A percentile compares a stretch with the other conserved stretches of the same genome.
Conservation (phyloP, 1,140 invertebrate genomes). For the Globodera ellingtonae region DNA sequence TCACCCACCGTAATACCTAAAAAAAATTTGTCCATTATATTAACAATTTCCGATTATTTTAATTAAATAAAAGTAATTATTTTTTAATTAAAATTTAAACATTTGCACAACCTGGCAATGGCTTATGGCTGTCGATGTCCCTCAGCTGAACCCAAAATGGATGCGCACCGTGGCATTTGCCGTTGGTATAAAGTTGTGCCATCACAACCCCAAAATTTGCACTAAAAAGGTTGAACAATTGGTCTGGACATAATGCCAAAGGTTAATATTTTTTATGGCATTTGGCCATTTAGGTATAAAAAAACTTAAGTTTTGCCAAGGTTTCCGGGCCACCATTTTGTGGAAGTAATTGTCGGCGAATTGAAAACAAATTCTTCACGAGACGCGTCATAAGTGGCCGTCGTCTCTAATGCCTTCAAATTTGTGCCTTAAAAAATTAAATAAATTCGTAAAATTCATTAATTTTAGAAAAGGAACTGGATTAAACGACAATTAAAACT, state of each 20-base stretch:
- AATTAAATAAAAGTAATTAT: conserved; percentile 12
- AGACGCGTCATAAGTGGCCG: conserved; percentile 81
- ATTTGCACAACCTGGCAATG: conserved; percentile 72
- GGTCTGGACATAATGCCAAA: too few species aligned
- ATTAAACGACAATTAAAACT: too few species aligned
- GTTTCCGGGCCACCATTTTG: conserved; percentile 75
- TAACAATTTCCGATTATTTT: conserved; percentile 14
- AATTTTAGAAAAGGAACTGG: too few species aligned
- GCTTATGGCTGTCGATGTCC: conserved; percentile 81
- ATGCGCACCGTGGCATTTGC: conserved; percentile 83
- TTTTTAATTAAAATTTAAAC: not conserved
- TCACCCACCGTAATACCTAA: conserved; percentile 85
- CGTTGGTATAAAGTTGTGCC: conserved; percentile 83
- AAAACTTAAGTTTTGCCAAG: conserved; percentile 76
- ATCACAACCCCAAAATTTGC: conserved; percentile 83
- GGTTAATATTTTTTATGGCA: too few species aligned
- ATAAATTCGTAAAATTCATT: conserved; percentile 62
- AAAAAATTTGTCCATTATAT: conserved; percentile 65
- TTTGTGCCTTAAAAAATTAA: conserved; percentile 73
- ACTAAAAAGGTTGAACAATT: not conserved
- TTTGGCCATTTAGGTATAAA: too few species aligned
- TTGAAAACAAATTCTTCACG: conserved; percentile 85
- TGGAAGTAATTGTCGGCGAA: conserved; percentile 81
- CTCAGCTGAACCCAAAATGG: conserved; percentile 88
- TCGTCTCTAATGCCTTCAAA: conserved; percentile 85